phyloP scores from a whole-genome alignment of 2,888 invertebrate species.

The Drosophila melanocephala region DNA sequence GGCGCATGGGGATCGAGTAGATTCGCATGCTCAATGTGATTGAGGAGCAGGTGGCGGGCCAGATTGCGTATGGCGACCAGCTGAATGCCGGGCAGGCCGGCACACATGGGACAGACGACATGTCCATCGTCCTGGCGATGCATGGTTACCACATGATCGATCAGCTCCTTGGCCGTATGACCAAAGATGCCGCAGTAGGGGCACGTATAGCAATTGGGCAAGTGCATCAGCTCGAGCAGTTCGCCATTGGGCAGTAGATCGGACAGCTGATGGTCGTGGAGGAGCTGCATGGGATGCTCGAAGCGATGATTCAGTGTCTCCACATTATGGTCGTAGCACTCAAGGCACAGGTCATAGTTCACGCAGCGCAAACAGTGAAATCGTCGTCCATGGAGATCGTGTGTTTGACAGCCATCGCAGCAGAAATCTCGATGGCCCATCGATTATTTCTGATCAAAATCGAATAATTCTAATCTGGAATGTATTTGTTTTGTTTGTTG shows the following conservation, averaged over 20 bases:
- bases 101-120: constrained; percentile 71
- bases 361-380: constrained; percentile 67
- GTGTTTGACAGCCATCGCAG: constrained; percentile 67
- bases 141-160: constrained; percentile 55
- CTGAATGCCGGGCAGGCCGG: constrained; percentile 51
- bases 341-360: constrained; percentile 67
- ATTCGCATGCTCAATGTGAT: constrained; percentile 72
- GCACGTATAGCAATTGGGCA: constrained; percentile 68
- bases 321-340: constrained; percentile 59
- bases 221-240: constrained; percentile 52
- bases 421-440: constrained; percentile 62
- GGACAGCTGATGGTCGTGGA: constrained; percentile 28
- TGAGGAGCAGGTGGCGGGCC: constrained; percentile 57
- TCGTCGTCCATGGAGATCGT: constrained; percentile 62
- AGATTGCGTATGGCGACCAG: constrained; percentile 60
- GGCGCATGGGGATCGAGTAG: constrained; percentile 62
- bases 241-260: constrained; percentile 47
- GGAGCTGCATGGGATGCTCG: constrained; percentile 74
- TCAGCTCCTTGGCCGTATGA: constrained; percentile 64
- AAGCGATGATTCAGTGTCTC: constrained; percentile 50
- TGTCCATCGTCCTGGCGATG: constrained; percentile 51
- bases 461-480: not conserved
- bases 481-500: not conserved
- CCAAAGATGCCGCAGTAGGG: constrained; percentile 63
- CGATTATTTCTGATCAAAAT: constrained; percentile 1